Evolutionary conservation across 2,888 invertebrate species (phyloP).

Genomic region (Caenorhabditis becei): DNA sequence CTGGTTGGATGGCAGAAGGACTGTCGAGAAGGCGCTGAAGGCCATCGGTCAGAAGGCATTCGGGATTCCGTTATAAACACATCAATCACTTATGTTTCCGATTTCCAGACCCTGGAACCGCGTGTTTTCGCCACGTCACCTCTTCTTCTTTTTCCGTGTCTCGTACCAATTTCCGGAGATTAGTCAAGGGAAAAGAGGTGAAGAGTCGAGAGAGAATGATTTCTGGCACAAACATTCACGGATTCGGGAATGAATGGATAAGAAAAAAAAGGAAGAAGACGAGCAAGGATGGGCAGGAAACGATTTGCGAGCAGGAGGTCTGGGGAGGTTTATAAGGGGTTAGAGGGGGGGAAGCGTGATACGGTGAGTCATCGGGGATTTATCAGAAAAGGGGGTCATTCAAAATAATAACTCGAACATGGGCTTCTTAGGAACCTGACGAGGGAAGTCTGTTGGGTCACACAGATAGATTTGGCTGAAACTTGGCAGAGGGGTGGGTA

Average conservation of each 20-base stretch:
- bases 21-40: neutral
- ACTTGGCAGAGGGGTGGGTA: no score
- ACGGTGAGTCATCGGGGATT: no score
- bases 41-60: neutral
- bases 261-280: conserved; percentile 5
- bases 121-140: conserved; percentile 10
- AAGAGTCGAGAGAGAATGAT: conserved; percentile 5
- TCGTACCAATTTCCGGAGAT: conserved; percentile 48
- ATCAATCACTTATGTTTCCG: neutral
- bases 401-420: no score
- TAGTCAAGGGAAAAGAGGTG: conserved; percentile 10
- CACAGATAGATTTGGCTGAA: no score
- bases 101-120: neutral
- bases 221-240: conserved; percentile 12
- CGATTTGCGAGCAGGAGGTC: no score
- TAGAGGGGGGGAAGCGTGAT: conserved; percentile 3
- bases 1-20: neutral
- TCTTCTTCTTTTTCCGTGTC: neutral
- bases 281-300: conserved; percentile 4
- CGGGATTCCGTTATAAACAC: no score
- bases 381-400: no score
- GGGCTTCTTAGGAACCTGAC: no score
- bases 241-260: neutral
- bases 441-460: no score
- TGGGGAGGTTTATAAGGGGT: conserved; percentile 7